Evolutionary conservation across 2,113 vertebrate genomes (phyloP), one percentile per base, ranked within the genome.

Genomic region (Melanotaenia duboulayi): DNA sequence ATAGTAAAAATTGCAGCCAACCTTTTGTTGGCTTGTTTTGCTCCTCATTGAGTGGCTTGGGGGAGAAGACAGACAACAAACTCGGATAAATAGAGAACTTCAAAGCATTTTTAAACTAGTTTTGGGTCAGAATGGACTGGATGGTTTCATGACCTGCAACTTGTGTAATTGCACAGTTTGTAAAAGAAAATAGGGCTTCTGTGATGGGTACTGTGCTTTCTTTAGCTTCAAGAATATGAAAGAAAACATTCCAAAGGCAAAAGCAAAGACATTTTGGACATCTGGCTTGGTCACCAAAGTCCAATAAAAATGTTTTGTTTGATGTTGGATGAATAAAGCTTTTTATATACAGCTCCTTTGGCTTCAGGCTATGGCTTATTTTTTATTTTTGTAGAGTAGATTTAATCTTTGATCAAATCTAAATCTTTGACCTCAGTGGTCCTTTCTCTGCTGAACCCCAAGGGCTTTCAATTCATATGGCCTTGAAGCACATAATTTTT

Each of bases 361-460:
- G 64, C 72, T 75, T 54, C 9, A 62, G 48, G 20, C 61, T 23
- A 16, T 0, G 20, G 54, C 77, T 82, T 28, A 9, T 6, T 35
- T 35, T 35, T 35, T 35, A 5, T 35, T 88, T 84, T 69, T 7
- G 44, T 23, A 55, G 54, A 68, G 67, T 67, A 44, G 57, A 72
- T 69, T 66, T 76, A 46, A 83, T 79, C 20, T 82, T 78, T 86
- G 24, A 83, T 86, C 61, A 64, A 67, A 71, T 80, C 49, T 77
- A 58, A 85, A 68, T 64, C 57, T 37, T 55, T 76, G 74, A 68
- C 57, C 61, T 46, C 13, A 44, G n/a, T 52, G 48, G 32, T 42
- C 28, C 48, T 50, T 55, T 8, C 13, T 50, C 49, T 42, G 24
- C 3, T 71, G 72, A 81, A 74, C 35, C 39, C 68, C 57, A 7